phyloP scores from a whole-genome alignment of 2,888 invertebrate species.

The Andricus curvator region DNA sequence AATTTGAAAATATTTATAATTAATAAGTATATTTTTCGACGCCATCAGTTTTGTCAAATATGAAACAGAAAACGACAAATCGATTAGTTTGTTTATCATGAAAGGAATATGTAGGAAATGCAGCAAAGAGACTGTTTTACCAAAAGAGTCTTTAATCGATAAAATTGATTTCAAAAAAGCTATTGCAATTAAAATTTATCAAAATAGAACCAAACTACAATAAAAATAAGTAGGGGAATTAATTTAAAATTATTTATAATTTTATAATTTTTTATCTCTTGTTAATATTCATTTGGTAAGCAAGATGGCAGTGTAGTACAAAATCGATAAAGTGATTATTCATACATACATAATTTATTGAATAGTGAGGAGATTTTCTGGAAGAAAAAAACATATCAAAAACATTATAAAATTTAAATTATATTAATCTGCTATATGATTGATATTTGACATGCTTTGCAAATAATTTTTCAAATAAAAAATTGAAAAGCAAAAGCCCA shows the following conservation, averaged over 20 bases:
- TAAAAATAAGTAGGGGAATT: no score
- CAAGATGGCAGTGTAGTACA: neutral
- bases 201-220: neutral
- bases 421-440: no score
- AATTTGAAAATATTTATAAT: no score
- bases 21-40: neutral
- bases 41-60: neutral
- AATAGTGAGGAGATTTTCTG: no score
- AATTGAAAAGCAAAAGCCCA: no score
- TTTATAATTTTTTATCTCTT: neutral
- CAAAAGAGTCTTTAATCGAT: neutral
- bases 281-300: neutral
- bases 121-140: neutral
- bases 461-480: no score
- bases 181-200: no score
- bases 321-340: neutral
- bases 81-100: neutral
- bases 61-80: neutral
- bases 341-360: no score
- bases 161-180: neutral
- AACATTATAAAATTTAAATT: no score
- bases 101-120: neutral
- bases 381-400: no score
- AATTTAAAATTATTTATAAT: neutral
- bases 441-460: no score